Evolutionary conservation across 2,797 vertebrate species (phyloP).

Genomic region (Neoniphon sammara): DNA sequence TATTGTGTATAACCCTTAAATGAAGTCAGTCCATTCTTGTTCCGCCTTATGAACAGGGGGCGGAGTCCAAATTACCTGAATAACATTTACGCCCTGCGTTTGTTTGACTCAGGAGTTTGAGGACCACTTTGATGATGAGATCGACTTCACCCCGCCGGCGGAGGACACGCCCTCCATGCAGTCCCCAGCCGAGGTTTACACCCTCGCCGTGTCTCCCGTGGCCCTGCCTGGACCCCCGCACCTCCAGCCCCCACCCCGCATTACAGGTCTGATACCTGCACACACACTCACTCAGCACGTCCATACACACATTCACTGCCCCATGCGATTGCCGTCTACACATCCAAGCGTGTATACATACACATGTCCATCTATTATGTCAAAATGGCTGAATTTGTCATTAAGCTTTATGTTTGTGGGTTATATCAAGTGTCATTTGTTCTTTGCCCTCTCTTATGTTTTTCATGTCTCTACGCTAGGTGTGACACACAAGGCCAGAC

Average conservation of each 20-base stretch:
- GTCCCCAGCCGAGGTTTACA: constrained; percentile 96
- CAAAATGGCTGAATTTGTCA: no score
- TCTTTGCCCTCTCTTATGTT: no score
- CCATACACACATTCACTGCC: background rate
- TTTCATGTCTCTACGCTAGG: no score
- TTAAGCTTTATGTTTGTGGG: no score
- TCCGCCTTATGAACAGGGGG: no score
- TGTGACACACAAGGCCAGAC: no score
- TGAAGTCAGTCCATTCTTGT: background rate
- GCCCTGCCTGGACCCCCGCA: constrained; percentile 90
- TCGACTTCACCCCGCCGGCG: constrained; percentile 97
- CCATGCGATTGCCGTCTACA: no score
- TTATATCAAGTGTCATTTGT: no score
- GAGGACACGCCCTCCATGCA: constrained; percentile 97
- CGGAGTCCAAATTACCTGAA: background rate
- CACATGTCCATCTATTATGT: background rate
- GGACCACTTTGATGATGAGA: constrained; percentile 97
- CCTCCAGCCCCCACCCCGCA: constrained; percentile 84
- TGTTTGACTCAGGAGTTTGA: constrained; percentile 91
- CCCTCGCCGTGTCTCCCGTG: constrained; percentile 92
- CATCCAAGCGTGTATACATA: background rate
- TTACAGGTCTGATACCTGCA: constrained; percentile 71
- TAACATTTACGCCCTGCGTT: background rate
- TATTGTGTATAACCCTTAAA: background rate
- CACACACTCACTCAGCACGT: background rate